Conservation (phyloP, 2,113 vertebrate species). For the Alligator mississippiensis region DNA sequence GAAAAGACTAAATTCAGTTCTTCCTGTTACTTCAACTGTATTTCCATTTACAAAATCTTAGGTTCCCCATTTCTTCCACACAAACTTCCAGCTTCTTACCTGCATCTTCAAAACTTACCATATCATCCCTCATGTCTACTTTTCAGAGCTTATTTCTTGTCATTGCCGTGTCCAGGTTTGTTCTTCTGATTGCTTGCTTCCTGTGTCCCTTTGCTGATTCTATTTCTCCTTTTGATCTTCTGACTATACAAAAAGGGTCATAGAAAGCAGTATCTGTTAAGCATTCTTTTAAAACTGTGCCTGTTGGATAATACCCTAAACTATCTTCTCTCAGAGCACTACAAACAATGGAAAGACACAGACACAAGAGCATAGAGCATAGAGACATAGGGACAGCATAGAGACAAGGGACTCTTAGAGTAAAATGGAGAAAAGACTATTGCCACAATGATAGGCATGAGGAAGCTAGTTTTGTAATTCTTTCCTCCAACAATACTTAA, state of each 20-base stretch:
- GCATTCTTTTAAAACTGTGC: neutral
- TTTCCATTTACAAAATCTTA: neutral
- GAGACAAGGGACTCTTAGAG: constrained; percentile 47
- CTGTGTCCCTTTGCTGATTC: neutral
- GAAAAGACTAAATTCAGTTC: neutral
- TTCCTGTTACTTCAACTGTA: fast-evolving
- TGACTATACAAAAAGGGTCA: neutral
- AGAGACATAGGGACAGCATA: neutral
- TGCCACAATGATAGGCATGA: constrained; percentile 57
- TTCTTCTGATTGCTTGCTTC: neutral
- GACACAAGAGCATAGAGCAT: neutral
- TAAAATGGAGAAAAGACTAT: constrained; percentile 48
- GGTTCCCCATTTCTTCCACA: neutral
- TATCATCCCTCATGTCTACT: neutral
- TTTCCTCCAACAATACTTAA: neutral
- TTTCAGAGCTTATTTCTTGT: neutral
- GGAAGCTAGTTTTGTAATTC: constrained; percentile 51
- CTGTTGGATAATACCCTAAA: constrained; percentile 4
- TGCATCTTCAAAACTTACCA: neutral
- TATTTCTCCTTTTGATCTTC: neutral
- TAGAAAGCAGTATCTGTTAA: neutral
- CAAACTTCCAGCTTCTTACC: neutral
- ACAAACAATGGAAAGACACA: constrained; percentile 47
- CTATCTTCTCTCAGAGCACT: constrained; percentile 52
- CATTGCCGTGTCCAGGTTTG: neutral